Evolutionary conservation across 2,888 invertebrate species (phyloP).

Genomic region (Crepidodera aurea): DNA sequence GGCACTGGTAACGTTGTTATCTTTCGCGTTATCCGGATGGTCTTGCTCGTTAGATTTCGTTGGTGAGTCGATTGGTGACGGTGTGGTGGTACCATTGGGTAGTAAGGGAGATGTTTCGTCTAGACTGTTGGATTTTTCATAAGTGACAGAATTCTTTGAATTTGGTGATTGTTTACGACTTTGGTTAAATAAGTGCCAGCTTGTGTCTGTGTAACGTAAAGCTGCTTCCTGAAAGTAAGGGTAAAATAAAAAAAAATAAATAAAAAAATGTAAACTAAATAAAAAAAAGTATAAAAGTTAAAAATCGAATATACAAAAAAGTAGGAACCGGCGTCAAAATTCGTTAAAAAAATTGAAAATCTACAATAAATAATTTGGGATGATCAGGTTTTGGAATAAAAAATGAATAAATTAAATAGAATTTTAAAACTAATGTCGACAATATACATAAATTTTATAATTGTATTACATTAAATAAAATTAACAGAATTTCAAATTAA

Average conservation of each 20-base stretch:
- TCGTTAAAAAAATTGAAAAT: too few relatives aligned
- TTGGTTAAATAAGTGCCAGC: slow-evolving; percentile 76
- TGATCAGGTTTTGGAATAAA: too few relatives aligned
- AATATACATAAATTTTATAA: too few relatives aligned
- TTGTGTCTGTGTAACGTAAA: slow-evolving; percentile 76
- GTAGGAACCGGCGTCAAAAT: too few relatives aligned
- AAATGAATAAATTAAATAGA: too few relatives aligned
- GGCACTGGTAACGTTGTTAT: background rate
- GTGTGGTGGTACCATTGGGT: slow-evolving; percentile 23
- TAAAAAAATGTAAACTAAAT: background rate
- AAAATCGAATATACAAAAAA: too few relatives aligned
- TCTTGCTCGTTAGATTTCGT: slow-evolving; percentile 22
- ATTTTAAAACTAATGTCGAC: too few relatives aligned
- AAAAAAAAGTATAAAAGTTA: background rate
- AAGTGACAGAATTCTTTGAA: slow-evolving; percentile 18
- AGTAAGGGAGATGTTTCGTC: slow-evolving; percentile 21
- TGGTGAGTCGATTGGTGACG: slow-evolving; percentile 23
- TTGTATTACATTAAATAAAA: too few relatives aligned
- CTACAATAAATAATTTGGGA: too few relatives aligned
- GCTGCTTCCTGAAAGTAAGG: slow-evolving; percentile 66
- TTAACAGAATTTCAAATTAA: too few relatives aligned
- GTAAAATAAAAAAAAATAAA: slow-evolving; percentile 1
- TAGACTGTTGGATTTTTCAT: slow-evolving; percentile 14
- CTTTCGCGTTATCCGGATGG: slow-evolving; percentile 20
- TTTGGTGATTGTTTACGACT: slow-evolving; percentile 57